Base-by-base conservation (phyloP, 2,113 vertebrate genomes). In the Poeciliopsis prolifica region DNA sequence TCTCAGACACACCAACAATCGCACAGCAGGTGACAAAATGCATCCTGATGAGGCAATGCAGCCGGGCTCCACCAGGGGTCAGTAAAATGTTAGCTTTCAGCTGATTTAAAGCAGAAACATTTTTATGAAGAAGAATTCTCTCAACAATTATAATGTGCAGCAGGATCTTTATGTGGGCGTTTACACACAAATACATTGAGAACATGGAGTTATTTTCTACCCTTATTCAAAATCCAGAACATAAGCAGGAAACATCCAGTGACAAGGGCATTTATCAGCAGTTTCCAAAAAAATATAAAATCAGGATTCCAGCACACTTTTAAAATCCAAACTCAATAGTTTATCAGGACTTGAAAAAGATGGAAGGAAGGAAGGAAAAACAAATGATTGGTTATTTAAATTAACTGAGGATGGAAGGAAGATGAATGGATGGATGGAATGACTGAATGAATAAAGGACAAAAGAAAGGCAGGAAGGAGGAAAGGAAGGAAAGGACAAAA, bases 81-180 rank as follows among this genome's bases (percentile, higher is more conserved):
- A 85, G 78, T 85, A 82, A 66, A 73, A 73, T 75, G 84, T 82
- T 75, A 87, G 65, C 4, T 7, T 60, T 68, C 61, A 70, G 77
- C 71, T 31, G 29, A 22, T 65, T 12, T 14, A 24, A 1, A 42
- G 29, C 6, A 10, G 77, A 70, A 44, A 51, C 35, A 75, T 65
- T 58, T 64, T 54, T 22, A 17, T 19, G 48, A 4, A 14, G 28
- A 51, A 24, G 10, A 19, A 68, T n/a, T 42, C 19, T 42, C 19
- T 33, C 10, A 54, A 42, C 67, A 69, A 61, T 51, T 30, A 73
- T 1, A 13, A 64, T 31, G 17, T 48, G 44, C 44, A 7, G 14
- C 44, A 48, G 28, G 1, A 44, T 17, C 2, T 42, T 8, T 5
- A 28, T 7, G 29, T 14, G 22, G 28, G 44, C 29, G 37, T 29